phyloP scores from a whole-genome alignment of 1,140 invertebrate genomes.

The Diachasmimorpha longicaudata region DNA sequence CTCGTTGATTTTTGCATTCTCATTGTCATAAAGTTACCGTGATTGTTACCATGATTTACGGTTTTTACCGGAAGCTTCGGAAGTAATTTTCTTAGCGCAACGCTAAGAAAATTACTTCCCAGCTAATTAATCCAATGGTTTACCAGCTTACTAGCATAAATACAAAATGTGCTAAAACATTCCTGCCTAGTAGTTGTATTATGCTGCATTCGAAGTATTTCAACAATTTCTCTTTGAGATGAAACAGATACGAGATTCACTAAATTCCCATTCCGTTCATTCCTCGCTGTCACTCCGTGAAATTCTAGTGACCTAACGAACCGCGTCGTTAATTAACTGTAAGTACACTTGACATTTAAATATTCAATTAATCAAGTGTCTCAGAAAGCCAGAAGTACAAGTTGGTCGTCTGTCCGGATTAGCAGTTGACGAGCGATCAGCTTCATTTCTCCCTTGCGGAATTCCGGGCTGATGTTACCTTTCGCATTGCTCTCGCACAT shows the following conservation, averaged over 20 bases:
- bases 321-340: neutral
- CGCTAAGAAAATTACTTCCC: no score
- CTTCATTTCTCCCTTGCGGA: neutral
- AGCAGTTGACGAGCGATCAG: neutral
- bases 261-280: neutral
- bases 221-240: neutral
- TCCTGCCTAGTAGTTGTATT: no score
- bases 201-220: no score
- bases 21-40: no score
- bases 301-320: neutral
- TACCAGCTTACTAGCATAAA: no score
- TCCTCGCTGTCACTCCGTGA: neutral
- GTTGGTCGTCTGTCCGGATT: neutral
- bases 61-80: no score
- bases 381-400: neutral
- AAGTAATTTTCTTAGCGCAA: no score
- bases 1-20: no score
- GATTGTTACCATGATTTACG: no score
- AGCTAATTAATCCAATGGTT: no score
- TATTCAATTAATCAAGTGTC: neutral
- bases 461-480: neutral
- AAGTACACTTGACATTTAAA: neutral
- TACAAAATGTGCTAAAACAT: no score
- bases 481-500: neutral
- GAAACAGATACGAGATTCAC: neutral